Conservation (phyloP, 1,140 invertebrate genomes). For the Leptinotarsa texana region DNA sequence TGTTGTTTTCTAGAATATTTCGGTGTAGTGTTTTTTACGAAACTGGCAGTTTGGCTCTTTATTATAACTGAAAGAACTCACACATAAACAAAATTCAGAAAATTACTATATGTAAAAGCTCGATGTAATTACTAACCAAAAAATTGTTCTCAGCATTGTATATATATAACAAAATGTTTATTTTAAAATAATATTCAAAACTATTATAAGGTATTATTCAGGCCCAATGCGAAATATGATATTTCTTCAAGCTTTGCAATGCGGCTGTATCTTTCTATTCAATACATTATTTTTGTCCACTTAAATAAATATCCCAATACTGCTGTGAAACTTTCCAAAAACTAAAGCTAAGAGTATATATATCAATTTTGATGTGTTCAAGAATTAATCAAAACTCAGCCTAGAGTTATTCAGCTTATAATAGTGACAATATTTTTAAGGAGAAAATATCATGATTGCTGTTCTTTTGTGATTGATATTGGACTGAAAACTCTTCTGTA, state of each 20-base stretch:
- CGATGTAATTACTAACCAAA: conserved; percentile 8
- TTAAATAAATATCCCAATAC: background rate
- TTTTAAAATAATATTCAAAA: background rate
- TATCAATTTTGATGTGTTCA: conserved; percentile 15
- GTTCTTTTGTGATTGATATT: conserved; percentile 35
- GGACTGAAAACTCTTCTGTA: conserved; percentile 38
- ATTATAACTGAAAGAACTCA: too few relatives aligned
- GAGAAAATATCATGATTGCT: conserved; percentile 14
- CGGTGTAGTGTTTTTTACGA: too few relatives aligned
- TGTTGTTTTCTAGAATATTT: background rate
- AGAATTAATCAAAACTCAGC: background rate
- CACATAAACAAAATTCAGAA: too few relatives aligned
- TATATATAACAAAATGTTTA: conserved; percentile 2
- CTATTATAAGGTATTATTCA: background rate
- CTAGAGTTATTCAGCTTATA: conserved; percentile 6
- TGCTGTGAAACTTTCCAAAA: background rate
- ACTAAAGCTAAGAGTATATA: background rate
- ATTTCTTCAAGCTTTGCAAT: background rate
- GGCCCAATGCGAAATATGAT: background rate
- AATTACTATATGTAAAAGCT: background rate
- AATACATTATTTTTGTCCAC: background rate
- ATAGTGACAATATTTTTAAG: conserved; percentile 22
- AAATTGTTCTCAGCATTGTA: background rate
- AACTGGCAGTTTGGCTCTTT: background rate
- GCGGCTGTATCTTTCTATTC: background rate